phyloP scores from a whole-genome alignment of 2,113 vertebrate genomes.

The Nicator chloris region DNA sequence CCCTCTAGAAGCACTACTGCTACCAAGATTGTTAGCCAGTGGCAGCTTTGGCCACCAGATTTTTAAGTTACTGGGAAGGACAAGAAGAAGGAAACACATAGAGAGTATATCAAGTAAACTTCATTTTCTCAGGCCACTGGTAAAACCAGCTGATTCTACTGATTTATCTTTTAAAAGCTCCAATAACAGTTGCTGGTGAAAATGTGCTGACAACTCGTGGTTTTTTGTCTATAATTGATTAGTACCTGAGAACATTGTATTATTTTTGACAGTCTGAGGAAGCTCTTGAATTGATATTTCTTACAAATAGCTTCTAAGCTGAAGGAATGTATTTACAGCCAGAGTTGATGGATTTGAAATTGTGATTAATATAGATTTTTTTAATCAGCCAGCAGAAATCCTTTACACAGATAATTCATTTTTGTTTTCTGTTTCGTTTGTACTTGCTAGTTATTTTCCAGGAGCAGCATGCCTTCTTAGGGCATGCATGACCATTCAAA shows the following conservation, averaged over 20 bases:
- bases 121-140: not conserved
- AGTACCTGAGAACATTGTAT: not conserved
- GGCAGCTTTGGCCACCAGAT: not conserved
- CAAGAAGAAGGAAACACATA: not conserved
- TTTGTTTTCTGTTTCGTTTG: not conserved
- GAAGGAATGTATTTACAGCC: not conserved
- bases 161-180: not conserved
- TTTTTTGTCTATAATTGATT: not conserved
- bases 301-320: not conserved
- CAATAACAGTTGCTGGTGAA: not conserved
- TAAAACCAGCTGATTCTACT: not conserved
- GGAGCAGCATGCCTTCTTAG: not conserved
- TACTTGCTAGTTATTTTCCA: not conserved
- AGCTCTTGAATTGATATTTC: not conserved
- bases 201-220: not conserved
- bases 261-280: not conserved
- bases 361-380: not conserved
- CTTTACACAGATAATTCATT: not conserved
- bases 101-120: not conserved
- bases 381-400: not conserved
- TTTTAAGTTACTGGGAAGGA: not conserved
- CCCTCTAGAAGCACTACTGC: not conserved
- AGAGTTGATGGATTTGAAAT: conserved; percentile 8
- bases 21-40: not conserved
- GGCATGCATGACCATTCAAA: not conserved